Evolutionary conservation across 2,113 vertebrate species (phyloP), one percentile per base, ranked within the genome.

Genomic region (Meriones unguiculatus): DNA sequence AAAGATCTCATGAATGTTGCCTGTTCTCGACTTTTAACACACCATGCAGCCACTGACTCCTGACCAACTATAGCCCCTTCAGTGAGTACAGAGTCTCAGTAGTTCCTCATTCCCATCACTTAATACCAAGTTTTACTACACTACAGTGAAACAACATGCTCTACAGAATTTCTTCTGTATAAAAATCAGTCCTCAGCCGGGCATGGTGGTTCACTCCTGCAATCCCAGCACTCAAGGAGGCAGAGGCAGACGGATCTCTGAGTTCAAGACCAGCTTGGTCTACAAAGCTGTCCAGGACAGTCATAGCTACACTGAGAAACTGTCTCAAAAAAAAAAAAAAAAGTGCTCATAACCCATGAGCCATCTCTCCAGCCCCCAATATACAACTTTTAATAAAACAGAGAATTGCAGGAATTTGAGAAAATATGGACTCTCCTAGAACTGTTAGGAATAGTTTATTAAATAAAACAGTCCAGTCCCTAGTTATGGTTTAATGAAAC

Each of bases 401-500:
- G 13, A 3, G n/a, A 65, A 54, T 32, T 4, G 13, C 32, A 72
- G 30, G n/a, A 87, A 91, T 81, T 65, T 92, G 32, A 80, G 46
- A 92, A 85, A 17, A 3, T 64, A 11, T 81, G 77, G 22, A 80
- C 28, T 95, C 62, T 94, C n/a, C 5, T 95, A 32, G 38, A 41
- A 89, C 87, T 52, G 50, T 81, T 64, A 81, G 52, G 46, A 38
- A 69, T 30, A 8, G 3, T 22, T 85, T 96, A 65, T 57, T 94
- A 93, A 78, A 24, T 82, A 92, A 84, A 91, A 57, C 30, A 50
- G 77, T 69, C 65, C 11, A 75, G 41, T 41, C 35, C 59, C 69
- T 64, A 85, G 73, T 77, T 90, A 75, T 65, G 82, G 4, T 89
- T 91, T 90, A 91, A 89, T 92, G 46, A 78, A 92, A 75, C 69